A percentile compares a stretch with the other conserved stretches of the same genome.
Conservation (phyloP, 2,113 vertebrate genomes). For the Amblyopsis rosae region DNA sequence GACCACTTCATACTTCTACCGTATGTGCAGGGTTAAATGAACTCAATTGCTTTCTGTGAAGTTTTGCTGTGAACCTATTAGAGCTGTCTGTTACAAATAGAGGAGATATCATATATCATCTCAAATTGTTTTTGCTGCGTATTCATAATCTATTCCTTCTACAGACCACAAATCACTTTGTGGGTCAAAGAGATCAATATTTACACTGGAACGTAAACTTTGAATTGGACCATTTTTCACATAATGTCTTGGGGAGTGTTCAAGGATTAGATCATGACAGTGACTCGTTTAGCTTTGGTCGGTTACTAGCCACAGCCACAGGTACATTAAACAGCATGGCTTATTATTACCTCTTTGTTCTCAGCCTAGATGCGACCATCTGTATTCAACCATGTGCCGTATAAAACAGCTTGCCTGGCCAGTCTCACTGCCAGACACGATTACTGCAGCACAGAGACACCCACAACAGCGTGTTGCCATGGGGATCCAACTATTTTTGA, state of each 20-base stretch:
- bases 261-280: neutral
- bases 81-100: no score
- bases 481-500: slow-evolving; percentile 33
- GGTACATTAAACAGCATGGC: neutral
- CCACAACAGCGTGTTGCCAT: slow-evolving; percentile 25
- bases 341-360: slow-evolving; percentile 17
- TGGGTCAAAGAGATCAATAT: neutral
- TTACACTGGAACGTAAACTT: neutral
- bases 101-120: no score
- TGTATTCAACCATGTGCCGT: slow-evolving; percentile 4
- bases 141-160: no score
- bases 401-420: slow-evolving; percentile 18
- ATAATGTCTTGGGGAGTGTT: neutral
- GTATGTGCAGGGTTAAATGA: no score
- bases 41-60: no score
- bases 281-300: neutral
- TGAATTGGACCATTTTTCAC: no score
- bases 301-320: neutral
- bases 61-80: no score
- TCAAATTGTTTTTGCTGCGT: no score
- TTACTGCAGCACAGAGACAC: slow-evolving; percentile 23
- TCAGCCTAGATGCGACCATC: slow-evolving; percentile 2
- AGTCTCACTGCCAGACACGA: slow-evolving; percentile 24
- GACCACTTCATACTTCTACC: neutral
- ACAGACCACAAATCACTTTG: no score